Evolutionary conservation across 2,113 vertebrate species (phyloP).

Genomic region (Gallinago jamesoni): DNA sequence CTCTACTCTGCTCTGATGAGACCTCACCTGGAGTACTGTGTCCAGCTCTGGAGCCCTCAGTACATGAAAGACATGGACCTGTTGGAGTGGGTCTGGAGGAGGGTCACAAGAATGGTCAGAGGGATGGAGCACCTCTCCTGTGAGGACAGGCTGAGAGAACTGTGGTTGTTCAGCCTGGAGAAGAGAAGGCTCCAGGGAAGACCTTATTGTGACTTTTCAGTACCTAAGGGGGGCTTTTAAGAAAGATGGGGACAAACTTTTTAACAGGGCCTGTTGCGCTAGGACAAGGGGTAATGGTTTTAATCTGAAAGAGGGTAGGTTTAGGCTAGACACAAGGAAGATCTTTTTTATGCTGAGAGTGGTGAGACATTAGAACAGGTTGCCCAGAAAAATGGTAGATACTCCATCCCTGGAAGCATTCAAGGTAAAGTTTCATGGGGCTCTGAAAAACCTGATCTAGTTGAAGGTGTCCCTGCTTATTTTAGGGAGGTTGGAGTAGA

Average conservation of each 20-base stretch:
- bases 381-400: background rate
- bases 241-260: background rate
- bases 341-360: background rate
- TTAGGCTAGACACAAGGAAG: background rate
- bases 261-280: background rate
- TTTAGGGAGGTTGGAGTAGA: background rate
- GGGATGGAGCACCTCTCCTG: background rate
- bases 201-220: background rate
- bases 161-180: background rate
- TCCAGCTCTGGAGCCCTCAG: background rate
- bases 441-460: background rate
- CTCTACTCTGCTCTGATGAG: background rate
- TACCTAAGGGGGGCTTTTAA: background rate
- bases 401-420: background rate
- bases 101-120: background rate
- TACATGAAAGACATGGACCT: background rate
- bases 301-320: background rate
- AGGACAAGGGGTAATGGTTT: background rate
- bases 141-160: background rate
- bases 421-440: background rate
- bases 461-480: background rate
- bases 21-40: background rate
- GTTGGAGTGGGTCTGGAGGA: background rate
- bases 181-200: background rate
- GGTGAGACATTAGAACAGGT: background rate